These are phyloP conservation scores for Donacobius atricapilla DNA, from an alignment of 2,113 vertebrate species.

Conservation along the genomic window DNA sequence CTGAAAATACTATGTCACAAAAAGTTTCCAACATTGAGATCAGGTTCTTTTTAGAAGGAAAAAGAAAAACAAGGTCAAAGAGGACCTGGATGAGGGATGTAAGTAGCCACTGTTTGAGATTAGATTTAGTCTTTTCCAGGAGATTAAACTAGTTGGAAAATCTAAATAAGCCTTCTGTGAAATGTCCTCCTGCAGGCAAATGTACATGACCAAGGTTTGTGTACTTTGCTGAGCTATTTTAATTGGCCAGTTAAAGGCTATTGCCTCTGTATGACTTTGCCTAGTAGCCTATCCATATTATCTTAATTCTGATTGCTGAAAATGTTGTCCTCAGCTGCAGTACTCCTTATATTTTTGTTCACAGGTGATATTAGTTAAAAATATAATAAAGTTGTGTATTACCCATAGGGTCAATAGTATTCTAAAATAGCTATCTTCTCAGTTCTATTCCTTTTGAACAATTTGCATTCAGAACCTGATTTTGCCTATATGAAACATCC, in stretches of 20 bases:
- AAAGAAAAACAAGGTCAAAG: not conserved
- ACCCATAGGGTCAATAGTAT: not conserved
- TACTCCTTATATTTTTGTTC: not conserved
- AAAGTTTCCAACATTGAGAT: not conserved
- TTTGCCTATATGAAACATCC: not conserved
- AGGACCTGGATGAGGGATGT: not conserved
- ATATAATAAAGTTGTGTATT: not conserved
- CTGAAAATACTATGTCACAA: conserved; percentile 40
- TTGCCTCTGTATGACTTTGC: not conserved
- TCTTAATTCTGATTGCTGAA: not conserved
- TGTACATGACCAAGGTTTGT: not conserved
- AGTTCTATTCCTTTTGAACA: not conserved
- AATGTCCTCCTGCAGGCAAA: not conserved
- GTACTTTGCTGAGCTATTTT: not conserved
- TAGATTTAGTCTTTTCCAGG: not conserved
- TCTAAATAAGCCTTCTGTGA: not conserved
- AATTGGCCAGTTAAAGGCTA: not conserved
- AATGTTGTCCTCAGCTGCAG: not conserved
- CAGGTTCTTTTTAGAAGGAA: not conserved
- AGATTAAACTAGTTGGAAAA: not conserved
- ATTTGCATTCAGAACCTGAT: not conserved
- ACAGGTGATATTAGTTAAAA: not conserved
- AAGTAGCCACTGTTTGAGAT: not conserved
- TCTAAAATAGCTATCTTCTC: not conserved
- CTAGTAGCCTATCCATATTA: not conserved